Evolutionary conservation across 2,888 invertebrate species (phyloP).

Genomic region (Ganaspis brasiliensis): DNA sequence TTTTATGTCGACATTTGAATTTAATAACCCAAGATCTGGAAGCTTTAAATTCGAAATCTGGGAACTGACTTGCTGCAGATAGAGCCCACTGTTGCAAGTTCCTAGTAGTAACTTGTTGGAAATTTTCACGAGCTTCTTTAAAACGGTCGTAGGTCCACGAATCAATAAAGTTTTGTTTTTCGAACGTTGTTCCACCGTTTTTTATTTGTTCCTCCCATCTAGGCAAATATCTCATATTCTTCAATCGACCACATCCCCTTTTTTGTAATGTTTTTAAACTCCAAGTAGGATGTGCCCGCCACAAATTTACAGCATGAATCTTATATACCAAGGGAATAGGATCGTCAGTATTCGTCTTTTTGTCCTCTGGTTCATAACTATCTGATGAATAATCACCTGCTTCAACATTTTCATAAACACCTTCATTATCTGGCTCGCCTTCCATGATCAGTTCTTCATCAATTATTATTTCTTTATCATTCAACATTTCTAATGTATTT

Average conservation of each 20-base stretch:
- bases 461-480: constrained; percentile 48
- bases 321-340: constrained; percentile 49
- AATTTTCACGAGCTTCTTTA: constrained; percentile 55
- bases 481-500: constrained; percentile 44
- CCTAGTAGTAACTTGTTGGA: constrained; percentile 57
- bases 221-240: background rate
- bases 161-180: constrained; percentile 56
- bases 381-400: constrained; percentile 42
- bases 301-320: constrained; percentile 49
- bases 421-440: constrained; percentile 46
- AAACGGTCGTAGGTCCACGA: constrained; percentile 59
- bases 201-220: constrained; percentile 54
- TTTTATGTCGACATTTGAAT: constrained; percentile 50
- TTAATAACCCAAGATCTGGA: constrained; percentile 53
- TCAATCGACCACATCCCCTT: constrained; percentile 26
- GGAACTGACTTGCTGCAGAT: constrained; percentile 57
- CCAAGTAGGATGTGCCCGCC: constrained; percentile 57
- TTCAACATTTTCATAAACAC: constrained; percentile 45
- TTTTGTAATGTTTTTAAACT: constrained; percentile 53
- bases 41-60: constrained; percentile 54
- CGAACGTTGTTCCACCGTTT: constrained; percentile 56
- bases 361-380: constrained; percentile 51
- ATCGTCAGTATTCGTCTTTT: constrained; percentile 32
- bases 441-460: constrained; percentile 51
- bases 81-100: constrained; percentile 61